These are phyloP conservation scores for Catostylus mosaicus DNA, from an alignment of 30 jellyfish, hydroid and myxozoan species.

Conservation along the genomic window DNA sequence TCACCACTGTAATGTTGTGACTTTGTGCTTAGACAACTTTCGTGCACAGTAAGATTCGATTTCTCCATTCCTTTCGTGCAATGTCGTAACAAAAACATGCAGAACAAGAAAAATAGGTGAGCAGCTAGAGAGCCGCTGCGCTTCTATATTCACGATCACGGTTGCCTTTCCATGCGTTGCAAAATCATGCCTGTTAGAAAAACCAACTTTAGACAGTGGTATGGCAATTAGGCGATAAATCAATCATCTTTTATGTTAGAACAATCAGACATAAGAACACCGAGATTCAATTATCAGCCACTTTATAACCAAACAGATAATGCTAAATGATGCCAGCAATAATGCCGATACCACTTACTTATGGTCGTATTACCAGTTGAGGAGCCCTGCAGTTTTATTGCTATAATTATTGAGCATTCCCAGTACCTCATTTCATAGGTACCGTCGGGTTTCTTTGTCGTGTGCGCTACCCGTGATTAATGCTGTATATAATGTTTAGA, in stretches of 20 bases:
- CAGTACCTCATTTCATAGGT: constrained; percentile 15
- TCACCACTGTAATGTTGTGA: too few species aligned
- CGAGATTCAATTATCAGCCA: constrained; percentile 41
- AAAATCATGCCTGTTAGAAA: background rate
- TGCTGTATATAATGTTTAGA: constrained; percentile 25
- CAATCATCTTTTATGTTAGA: constrained; percentile 11
- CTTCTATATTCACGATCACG: background rate
- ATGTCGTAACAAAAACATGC: background rate
- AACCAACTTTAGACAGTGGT: constrained; percentile 43
- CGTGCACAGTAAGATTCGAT: background rate
- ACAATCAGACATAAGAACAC: constrained; percentile 23
- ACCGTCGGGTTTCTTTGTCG: constrained; percentile 13
- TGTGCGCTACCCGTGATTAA: constrained; percentile 13
- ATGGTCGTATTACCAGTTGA: background rate
- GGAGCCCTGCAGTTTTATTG: constrained; percentile 26
- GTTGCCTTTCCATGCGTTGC: background rate
- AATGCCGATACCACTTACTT: background rate
- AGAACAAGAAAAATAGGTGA: background rate
- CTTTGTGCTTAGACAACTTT: background rate
- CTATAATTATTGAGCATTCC: constrained; percentile 11
- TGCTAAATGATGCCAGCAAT: background rate
- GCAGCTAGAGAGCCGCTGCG: background rate
- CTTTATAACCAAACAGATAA: constrained; percentile 31
- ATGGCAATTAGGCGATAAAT: constrained; percentile 25
- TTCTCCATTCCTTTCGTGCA: background rate